Evolutionary conservation across 1,140 invertebrate species (phyloP), one percentile per base, ranked within the genome.

Genomic region (Anastatus disparis): DNA sequence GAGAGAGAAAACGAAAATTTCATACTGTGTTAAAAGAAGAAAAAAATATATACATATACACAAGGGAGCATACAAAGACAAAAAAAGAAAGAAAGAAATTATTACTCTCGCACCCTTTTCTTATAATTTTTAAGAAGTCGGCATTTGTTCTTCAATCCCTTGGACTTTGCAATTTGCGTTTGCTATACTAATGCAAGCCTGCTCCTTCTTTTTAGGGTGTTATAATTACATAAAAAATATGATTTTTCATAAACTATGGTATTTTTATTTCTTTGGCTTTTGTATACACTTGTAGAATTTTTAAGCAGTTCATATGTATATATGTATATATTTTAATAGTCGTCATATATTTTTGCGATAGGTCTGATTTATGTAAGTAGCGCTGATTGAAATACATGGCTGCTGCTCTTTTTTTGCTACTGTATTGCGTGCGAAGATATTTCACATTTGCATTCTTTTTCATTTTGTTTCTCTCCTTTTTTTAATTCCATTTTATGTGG

Each of bases 1-100:
- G 74, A 74, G 72, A 67, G 15, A 3, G 24, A 46, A 2, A 26
- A 53, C 42, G 63, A 64, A 71, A 56, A 35, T 20, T 56, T 56
- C n/a, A 42, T 40, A 55, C 15, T n/a, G 3, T n/a, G 42, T 9
- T 50, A 73, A 73, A 17, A 13, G 24, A 46, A 44, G n/a, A n/a
- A n/a, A n/a, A n/a, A n/a, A n/a, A n/a, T n/a, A n/a, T n/a, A n/a
- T n/a, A n/a, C n/a, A n/a, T n/a, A n/a, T n/a, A n/a, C n/a, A n/a
- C n/a, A n/a, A n/a, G n/a, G n/a, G n/a, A n/a, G 31, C 10, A 35
- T 10, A 4, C 31, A 35, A 35, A 35, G 10, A 35, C 31, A 10
- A 6, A 35, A 35, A 35, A 35, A n/a, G n/a, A n/a, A 35, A 35
- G 4, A 56, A 50, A 58, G 56, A 35, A 20, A 27, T 55, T 44